phyloP scores from a whole-genome alignment of 2,113 vertebrate species.

The Archocentrus centrarchus region DNA sequence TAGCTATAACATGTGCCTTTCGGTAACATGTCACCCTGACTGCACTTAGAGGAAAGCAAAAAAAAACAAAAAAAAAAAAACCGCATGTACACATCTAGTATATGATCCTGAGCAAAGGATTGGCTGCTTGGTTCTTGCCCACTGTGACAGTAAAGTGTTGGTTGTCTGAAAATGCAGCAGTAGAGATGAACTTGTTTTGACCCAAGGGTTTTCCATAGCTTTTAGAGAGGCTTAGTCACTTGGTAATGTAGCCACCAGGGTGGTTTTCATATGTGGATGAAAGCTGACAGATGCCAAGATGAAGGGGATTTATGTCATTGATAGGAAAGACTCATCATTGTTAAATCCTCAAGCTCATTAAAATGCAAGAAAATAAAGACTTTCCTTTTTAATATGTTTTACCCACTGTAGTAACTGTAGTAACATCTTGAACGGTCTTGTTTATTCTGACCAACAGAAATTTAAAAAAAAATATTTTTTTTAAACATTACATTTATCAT shows the following conservation, averaged over 20 bases:
- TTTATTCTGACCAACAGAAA: neutral
- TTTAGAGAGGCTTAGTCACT: constrained; percentile 48
- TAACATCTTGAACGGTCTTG: neutral
- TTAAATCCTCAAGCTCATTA: constrained; percentile 7
- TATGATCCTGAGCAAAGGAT: neutral
- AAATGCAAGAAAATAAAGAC: constrained; percentile 2
- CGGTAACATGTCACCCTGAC: neutral
- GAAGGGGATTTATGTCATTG: constrained; percentile 37
- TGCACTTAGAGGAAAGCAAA: neutral
- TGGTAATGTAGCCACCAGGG: constrained; percentile 28
- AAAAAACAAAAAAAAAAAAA: neutral
- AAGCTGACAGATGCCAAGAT: constrained; percentile 51
- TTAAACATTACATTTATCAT: neutral
- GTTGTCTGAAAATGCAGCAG: constrained; percentile 1
- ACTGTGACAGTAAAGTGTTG: neutral
- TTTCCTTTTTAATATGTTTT: constrained; percentile 14
- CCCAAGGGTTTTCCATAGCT: constrained; percentile 36
- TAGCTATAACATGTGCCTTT: neutral
- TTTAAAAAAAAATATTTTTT: neutral
- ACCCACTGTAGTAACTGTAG: neutral
- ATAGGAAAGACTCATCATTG: constrained; percentile 16
- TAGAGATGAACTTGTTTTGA: constrained; percentile 9
- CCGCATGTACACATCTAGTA: neutral
- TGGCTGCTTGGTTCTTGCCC: neutral
- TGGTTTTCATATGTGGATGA: constrained; percentile 47